phyloP scores from a whole-genome alignment of 2,113 vertebrate species.

The Rhineura floridana region DNA sequence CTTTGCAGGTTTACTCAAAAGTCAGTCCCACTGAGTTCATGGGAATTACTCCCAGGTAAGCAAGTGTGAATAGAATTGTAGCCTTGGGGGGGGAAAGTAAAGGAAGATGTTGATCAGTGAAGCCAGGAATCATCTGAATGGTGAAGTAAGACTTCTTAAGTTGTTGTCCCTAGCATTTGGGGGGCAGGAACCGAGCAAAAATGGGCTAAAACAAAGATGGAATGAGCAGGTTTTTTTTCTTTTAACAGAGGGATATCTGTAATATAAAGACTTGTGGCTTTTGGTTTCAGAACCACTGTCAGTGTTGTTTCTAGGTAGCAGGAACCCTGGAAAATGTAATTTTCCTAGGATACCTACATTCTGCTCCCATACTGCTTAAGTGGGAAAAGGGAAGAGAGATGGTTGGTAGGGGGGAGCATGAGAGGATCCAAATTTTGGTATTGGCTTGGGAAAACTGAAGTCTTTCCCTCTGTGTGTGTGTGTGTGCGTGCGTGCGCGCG shows the following conservation, averaged over 20 bases:
- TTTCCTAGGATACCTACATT: no score
- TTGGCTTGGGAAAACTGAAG: background rate
- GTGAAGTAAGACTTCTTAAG: background rate
- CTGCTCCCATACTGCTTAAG: no score
- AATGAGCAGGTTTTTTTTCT: background rate
- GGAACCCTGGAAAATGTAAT: no score
- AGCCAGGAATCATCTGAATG: background rate
- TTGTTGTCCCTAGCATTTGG: background rate
- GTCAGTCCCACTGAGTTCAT: background rate
- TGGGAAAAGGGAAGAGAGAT: no score
- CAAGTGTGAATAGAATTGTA: background rate
- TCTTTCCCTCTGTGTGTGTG: no score
- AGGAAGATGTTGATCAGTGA: background rate
- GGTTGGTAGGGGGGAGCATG: no score
- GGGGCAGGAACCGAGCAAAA: background rate
- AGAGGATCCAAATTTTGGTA: background rate
- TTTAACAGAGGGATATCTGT: background rate
- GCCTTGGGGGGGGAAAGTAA: background rate
- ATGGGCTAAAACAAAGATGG: background rate
- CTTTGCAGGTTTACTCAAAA: background rate
- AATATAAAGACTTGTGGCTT: background rate
- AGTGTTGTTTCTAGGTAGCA: background rate
- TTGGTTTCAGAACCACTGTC: background rate
- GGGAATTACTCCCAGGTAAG: no score
- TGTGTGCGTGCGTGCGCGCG: no score